These are phyloP conservation scores for Bellardia bayeri DNA, from an alignment of 2,888 invertebrate species.

Conservation along the genomic window DNA sequence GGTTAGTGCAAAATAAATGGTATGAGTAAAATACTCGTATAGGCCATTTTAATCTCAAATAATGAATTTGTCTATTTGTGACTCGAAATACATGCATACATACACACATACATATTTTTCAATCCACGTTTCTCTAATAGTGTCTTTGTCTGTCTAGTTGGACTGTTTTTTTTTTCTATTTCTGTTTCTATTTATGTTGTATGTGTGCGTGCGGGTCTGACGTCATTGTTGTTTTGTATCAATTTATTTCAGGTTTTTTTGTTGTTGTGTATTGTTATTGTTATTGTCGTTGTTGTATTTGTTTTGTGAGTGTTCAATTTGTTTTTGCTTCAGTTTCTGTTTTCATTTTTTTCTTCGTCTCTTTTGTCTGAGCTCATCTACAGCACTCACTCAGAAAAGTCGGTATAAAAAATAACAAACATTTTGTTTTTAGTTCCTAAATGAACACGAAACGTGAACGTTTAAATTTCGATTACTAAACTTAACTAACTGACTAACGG, in stretches of 20 bases:
- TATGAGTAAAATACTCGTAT: background rate
- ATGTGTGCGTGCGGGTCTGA: constrained; percentile 50
- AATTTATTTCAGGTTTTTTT: constrained; percentile 51
- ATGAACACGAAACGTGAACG: constrained; percentile 79
- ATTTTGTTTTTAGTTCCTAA: constrained; percentile 77
- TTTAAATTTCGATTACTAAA: constrained; percentile 66
- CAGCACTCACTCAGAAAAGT: constrained; percentile 20
- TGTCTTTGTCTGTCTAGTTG: constrained; percentile 25
- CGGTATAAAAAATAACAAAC: constrained; percentile 58
- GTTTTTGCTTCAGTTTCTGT: constrained; percentile 32
- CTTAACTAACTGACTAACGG: constrained; percentile 49
- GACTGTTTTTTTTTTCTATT: constrained; percentile 16
- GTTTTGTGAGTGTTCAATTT: constrained; percentile 18
- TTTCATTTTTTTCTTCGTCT: constrained; percentile 32
- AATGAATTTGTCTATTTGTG: background rate
- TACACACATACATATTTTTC: background rate
- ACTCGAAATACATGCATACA: background rate
- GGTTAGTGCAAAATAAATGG: background rate
- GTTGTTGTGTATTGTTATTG: constrained; percentile 7
- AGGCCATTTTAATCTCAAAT: too few species aligned
- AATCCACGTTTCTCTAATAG: constrained; percentile 7
- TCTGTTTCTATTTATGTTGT: constrained; percentile 30
- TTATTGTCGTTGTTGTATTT: background rate
- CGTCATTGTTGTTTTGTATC: constrained; percentile 60
- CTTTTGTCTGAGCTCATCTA: constrained; percentile 67